Percentiles rank a stretch among this genome's conserved stretches.
phyloP scores from a whole-genome alignment of 2,888 invertebrate species.

The Chorisops tibialis region DNA sequence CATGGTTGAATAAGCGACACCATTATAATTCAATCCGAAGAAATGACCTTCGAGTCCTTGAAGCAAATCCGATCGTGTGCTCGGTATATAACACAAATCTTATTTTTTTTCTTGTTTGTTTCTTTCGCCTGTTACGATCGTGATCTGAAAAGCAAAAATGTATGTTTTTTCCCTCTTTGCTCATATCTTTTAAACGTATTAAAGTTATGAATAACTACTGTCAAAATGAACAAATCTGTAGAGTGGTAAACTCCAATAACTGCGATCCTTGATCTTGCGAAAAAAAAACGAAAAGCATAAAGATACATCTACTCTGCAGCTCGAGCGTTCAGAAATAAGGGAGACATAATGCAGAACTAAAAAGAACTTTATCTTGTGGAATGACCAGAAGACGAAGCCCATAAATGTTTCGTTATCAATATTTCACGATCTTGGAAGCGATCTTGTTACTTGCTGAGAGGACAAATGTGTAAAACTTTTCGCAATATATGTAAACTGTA shows the following conservation, averaged over 20 bases:
- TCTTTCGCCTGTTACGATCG: too few relatives aligned
- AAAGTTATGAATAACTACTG: constrained; percentile 23
- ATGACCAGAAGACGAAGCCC: constrained; percentile 19
- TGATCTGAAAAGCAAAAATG: too few relatives aligned
- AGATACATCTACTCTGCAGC: constrained; percentile 6
- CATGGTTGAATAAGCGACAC: too few relatives aligned
- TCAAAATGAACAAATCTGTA: constrained; percentile 23
- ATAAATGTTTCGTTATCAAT: constrained; percentile 34
- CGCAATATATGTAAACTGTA: constrained; percentile 27
- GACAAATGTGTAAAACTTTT: constrained; percentile 32
- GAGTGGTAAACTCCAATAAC: constrained; percentile 15
- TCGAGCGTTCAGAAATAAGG: background rate
- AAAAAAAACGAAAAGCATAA: too few relatives aligned
- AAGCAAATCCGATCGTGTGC: too few relatives aligned
- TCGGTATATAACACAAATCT: too few relatives aligned
- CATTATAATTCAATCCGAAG: too few relatives aligned
- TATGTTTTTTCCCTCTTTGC: too few relatives aligned
- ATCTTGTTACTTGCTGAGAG: constrained; percentile 34
- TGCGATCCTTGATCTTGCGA: constrained; percentile 12
- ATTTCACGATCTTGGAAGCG: constrained; percentile 33
- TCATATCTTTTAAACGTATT: too few relatives aligned
- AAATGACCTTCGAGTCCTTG: too few relatives aligned
- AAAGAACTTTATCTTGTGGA: constrained; percentile 7
- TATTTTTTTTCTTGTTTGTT: too few relatives aligned
- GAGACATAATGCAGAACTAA: background rate